phyloP scores from a whole-genome alignment of 1,140 invertebrate genomes.

The Penaeus chinensis region DNA sequence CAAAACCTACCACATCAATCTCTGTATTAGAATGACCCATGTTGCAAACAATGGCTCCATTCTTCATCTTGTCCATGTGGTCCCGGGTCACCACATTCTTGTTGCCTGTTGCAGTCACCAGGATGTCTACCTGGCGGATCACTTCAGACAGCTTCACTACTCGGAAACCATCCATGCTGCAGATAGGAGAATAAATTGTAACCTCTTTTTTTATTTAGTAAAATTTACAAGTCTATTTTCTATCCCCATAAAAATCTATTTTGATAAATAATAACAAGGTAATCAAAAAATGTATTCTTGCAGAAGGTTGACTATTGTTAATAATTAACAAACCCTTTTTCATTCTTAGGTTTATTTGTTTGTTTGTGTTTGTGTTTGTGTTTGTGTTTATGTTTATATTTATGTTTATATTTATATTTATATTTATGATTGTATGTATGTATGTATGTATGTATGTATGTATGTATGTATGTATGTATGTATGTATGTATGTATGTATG shows the following conservation, averaged over 20 bases:
- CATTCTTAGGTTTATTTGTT: no score
- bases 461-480: no score
- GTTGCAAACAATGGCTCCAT: conserved; percentile 72
- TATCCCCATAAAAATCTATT: background rate
- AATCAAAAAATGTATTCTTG: background rate
- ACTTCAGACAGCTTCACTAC: conserved; percentile 91
- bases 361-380: background rate
- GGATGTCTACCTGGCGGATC: conserved; percentile 68
- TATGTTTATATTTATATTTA: background rate
- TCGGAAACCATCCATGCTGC: conserved; percentile 96
- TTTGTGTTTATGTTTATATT: background rate
- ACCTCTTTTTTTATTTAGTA: background rate
- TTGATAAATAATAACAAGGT: background rate
- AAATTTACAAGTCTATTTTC: conserved; percentile 16
- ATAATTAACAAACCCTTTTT: no score
- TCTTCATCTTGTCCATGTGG: conserved; percentile 72
- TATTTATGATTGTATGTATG: no score
- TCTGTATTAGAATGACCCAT: conserved; percentile 74
- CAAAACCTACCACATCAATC: conserved; percentile 69
- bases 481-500: no score
- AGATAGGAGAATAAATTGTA: background rate
- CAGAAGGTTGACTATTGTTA: background rate
- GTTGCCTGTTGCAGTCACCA: conserved; percentile 72
- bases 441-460: no score
- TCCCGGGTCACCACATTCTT: conserved; percentile 71